Conservation (phyloP, 2,113 vertebrate genomes). For the Nycticebus coucang region DNA sequence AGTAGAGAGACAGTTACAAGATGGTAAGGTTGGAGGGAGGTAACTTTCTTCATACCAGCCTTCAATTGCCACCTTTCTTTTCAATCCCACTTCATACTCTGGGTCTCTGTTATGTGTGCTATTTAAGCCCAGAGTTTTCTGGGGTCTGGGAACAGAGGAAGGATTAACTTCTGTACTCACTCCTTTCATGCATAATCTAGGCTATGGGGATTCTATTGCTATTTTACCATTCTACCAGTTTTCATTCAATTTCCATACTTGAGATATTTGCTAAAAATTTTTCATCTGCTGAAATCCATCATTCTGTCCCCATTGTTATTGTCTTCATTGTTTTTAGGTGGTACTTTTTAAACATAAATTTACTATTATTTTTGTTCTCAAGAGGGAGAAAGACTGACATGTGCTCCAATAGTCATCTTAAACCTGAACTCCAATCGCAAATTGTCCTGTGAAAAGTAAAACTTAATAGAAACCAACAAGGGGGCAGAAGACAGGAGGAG, state of each 20-base stretch:
- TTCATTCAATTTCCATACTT: background rate
- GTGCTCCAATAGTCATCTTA: background rate
- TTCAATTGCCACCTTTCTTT: background rate
- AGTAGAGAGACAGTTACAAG: background rate
- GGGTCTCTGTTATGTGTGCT: background rate
- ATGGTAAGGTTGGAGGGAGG: background rate
- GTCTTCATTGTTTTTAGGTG: background rate
- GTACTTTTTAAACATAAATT: background rate
- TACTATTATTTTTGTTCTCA: background rate
- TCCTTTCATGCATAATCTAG: background rate
- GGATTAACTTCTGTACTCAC: background rate
- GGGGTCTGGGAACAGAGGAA: background rate
- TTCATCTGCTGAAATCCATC: background rate
- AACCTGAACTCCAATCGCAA: background rate
- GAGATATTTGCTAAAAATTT: constrained; percentile 15
- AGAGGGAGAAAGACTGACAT: background rate
- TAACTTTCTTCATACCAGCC: background rate
- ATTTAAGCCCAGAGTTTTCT: background rate
- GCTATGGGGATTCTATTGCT: background rate
- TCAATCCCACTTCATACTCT: background rate
- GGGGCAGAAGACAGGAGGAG: too few species aligned
- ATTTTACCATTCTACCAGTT: background rate
- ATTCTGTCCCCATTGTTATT: background rate
- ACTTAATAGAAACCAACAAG: too few species aligned
- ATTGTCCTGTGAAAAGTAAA: too few species aligned